Evolutionary conservation across 2,797 vertebrate species (phyloP), one percentile per base, ranked within the genome.

Genomic region (Neomorphus geoffroyi): DNA sequence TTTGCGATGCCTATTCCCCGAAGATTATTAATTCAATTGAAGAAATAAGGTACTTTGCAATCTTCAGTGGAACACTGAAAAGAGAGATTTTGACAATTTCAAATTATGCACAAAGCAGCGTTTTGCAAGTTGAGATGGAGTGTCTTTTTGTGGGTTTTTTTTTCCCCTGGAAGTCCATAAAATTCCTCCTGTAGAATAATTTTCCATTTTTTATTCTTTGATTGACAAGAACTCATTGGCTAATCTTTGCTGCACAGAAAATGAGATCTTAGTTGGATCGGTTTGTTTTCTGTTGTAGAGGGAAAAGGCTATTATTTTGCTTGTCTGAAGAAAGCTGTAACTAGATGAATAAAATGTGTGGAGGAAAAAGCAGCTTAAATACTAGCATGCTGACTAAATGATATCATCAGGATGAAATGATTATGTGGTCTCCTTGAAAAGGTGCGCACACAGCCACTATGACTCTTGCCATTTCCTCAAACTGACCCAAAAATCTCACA

Each of bases 391-490:
- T 82, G 86, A 82, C 92, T 88, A 95, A 92, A 90, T 94, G 19
- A 74, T 89, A 92, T 86, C 80, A 91, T 86, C 86, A 89, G 67
- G 67, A 88, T 91, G 75, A 90, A 95, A 67, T 37, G 16, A 82
- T 93, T 80, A 67, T 67, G 48, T 85, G 93, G 77, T 93, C 88
- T 93, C 88, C 83, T 33, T 80, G 72, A 92, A 80, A 67, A 96
- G 94, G 94, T 97, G 91, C 10, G 24, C 70, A 88, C 39, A 43
- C 57, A 92, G 91, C 72, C 94, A 75, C 88, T 71, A 43, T 0
- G 94, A 85, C 93, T 94, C 94, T 89, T 89, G 87, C 80, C 75
- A 64, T 87, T 96, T 96, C 96, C 93, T 92, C 90, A 86, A 78
- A 91, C 23, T 94, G 93, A 95, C 93, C 80, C 41, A 4, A 79